Evolutionary conservation across 64 coral and sea anemone genomes (phyloP).

Genomic region (Dendrophyllia cribrosa): DNA sequence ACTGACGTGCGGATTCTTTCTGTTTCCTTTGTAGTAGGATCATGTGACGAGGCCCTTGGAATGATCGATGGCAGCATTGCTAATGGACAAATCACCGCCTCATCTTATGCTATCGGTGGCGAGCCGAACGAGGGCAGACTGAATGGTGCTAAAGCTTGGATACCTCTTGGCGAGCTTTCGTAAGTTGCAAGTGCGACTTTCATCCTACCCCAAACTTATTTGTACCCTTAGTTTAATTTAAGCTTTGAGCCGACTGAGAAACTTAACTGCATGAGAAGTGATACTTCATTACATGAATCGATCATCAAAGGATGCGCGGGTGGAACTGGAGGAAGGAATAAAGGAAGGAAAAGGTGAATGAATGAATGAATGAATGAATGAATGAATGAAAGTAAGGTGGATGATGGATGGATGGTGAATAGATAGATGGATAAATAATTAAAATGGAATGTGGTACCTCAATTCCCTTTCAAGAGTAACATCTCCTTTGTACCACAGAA

Average conservation of each 20-base stretch:
- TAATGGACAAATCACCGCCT: constrained; percentile 38
- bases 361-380: too few relatives aligned
- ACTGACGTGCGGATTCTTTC: neutral
- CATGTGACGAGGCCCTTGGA: constrained; percentile 64
- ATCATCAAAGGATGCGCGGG: too few relatives aligned
- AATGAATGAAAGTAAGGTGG: too few relatives aligned
- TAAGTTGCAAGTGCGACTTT: neutral
- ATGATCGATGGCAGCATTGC: constrained; percentile 20
- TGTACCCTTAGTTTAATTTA: too few relatives aligned
- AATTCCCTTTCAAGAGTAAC: neutral
- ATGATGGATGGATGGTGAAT: too few relatives aligned
- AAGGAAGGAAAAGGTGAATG: too few relatives aligned
- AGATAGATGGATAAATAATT: too few relatives aligned
- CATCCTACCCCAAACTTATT: neutral
- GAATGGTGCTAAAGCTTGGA: constrained; percentile 33
- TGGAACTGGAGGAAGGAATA: too few relatives aligned
- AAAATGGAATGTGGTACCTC: too few relatives aligned
- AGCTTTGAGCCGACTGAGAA: too few relatives aligned
- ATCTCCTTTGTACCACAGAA: constrained; percentile 21
- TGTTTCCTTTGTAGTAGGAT: constrained; percentile 18
- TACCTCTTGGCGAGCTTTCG: constrained; percentile 37
- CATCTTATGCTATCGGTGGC: constrained; percentile 25
- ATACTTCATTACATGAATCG: too few relatives aligned
- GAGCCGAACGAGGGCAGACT: constrained; percentile 55
- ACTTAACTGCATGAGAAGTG: too few relatives aligned